Conservation (phyloP, 2,888 invertebrate species). For the Dynastes hyllus region DNA sequence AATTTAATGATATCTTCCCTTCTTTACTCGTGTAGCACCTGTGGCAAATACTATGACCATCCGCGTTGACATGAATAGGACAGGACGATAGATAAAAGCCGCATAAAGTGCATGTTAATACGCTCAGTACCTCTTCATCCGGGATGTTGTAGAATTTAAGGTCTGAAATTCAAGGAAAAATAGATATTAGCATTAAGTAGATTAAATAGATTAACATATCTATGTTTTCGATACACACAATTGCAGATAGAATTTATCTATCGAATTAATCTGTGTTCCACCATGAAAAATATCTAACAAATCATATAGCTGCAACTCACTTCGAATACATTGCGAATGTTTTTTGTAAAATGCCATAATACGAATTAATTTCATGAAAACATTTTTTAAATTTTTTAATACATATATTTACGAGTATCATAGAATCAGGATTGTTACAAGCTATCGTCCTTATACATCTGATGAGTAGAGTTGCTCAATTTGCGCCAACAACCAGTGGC, state of each 20-base stretch:
- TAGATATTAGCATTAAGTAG: neutral
- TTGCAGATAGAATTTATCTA: too few relatives aligned
- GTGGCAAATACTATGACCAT: slow-evolving; percentile 66
- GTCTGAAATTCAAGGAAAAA: slow-evolving; percentile 59
- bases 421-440: too few relatives aligned
- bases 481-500: too few relatives aligned
- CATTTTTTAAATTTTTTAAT: too few relatives aligned
- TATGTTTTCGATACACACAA: neutral
- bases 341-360: slow-evolving; percentile 16
- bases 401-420: too few relatives aligned
- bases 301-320: neutral
- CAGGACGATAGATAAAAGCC: slow-evolving; percentile 65
- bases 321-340: neutral
- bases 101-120: slow-evolving; percentile 65
- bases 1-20: slow-evolving; percentile 57
- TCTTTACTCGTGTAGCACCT: slow-evolving; percentile 64
- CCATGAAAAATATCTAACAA: neutral
- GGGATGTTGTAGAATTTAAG: slow-evolving; percentile 61
- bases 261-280: too few relatives aligned
- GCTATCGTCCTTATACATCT: too few relatives aligned
- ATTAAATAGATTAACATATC: neutral
- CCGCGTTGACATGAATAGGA: slow-evolving; percentile 63
- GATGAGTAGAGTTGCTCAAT: too few relatives aligned
- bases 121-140: slow-evolving; percentile 61
- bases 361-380: neutral